Conservation (phyloP, 2,888 invertebrate genomes). For the Cephus rjabovi region DNA sequence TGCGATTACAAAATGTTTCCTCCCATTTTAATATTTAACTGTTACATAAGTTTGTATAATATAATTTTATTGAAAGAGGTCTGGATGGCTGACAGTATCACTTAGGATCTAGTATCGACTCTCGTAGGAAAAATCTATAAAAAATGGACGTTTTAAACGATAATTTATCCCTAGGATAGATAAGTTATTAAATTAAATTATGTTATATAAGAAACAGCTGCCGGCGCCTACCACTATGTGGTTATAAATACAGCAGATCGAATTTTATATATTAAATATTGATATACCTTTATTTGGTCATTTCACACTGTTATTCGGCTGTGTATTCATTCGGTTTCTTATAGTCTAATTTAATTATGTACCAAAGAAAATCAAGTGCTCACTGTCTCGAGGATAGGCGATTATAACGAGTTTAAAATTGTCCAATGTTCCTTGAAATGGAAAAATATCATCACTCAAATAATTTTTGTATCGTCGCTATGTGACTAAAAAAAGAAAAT, state of each 20-base stretch:
- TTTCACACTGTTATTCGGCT: not conserved
- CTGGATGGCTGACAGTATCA: not conserved
- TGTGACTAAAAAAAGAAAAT: not conserved
- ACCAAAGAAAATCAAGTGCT: not conserved
- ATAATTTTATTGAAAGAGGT: not conserved
- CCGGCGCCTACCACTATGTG: not conserved
- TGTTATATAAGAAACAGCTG: not conserved
- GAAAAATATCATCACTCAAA: not conserved
- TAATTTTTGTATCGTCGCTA: not conserved
- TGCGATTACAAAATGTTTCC: too few relatives aligned
- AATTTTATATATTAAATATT: not conserved
- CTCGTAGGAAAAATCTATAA: not conserved
- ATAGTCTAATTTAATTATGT: not conserved
- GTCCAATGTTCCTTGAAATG: not conserved
- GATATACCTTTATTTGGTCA: not conserved
- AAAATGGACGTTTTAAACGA: not conserved
- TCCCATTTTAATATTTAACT: too few relatives aligned
- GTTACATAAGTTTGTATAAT: not conserved
- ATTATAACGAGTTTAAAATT: not conserved
- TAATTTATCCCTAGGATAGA: not conserved
- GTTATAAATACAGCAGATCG: not conserved
- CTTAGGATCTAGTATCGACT: not conserved
- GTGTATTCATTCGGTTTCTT: not conserved
- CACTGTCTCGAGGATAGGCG: not conserved
- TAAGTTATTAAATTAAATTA: not conserved